phyloP scores from a whole-genome alignment of 2,888 invertebrate species.

The Drosophila planitibia region DNA sequence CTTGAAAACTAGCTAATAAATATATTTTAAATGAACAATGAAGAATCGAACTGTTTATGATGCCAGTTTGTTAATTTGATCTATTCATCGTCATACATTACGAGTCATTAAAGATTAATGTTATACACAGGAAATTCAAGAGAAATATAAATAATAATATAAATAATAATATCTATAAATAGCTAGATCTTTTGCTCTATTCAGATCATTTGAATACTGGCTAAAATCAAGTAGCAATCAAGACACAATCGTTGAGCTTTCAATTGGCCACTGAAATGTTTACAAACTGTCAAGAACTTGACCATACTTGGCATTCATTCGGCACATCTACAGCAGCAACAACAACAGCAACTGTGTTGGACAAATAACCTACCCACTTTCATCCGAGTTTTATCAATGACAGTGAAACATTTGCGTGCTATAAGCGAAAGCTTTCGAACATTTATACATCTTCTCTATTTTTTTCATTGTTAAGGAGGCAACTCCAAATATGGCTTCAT shows the following conservation, averaged over 20 bases:
- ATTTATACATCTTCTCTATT: constrained; percentile 14
- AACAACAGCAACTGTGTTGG: constrained; percentile 18
- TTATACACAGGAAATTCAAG: not conserved
- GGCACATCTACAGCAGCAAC: constrained; percentile 12
- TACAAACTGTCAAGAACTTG: constrained; percentile 58
- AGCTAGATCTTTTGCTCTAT: not conserved
- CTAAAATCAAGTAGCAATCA: constrained; percentile 47
- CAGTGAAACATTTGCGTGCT: constrained; percentile 45
- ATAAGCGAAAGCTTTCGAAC: constrained; percentile 36
- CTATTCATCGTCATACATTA: not conserved
- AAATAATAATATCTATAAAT: not conserved
- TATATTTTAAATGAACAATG: not conserved
- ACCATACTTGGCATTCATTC: constrained; percentile 39
- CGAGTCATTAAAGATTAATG: not conserved
- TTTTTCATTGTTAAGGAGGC: not conserved
- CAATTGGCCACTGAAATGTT: constrained; percentile 70
- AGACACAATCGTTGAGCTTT: constrained; percentile 35
- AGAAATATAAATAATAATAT: not conserved
- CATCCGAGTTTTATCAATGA: constrained; percentile 56
- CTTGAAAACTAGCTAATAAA: not conserved
- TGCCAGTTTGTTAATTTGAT: not conserved
- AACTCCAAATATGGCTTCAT: constrained; percentile 48
- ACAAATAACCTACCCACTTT: constrained; percentile 59
- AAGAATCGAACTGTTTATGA: not conserved
- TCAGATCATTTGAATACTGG: constrained; percentile 10